phyloP scores from a whole-genome alignment of 2,113 vertebrate genomes.

The Erythrocercus mccallii region DNA sequence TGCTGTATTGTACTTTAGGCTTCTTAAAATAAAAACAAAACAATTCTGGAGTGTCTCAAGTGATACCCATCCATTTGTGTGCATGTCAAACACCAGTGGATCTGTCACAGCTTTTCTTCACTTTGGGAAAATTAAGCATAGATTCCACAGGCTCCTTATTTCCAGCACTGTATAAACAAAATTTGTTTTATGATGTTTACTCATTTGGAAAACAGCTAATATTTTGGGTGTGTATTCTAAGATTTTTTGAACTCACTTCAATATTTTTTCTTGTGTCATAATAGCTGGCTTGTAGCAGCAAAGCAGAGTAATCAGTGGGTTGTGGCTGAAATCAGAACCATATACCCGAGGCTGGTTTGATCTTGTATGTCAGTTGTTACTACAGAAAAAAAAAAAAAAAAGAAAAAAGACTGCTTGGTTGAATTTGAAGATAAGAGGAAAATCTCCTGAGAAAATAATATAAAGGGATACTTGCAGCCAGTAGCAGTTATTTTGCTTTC shows the following conservation, averaged over 20 bases:
- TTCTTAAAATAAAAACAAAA: neutral
- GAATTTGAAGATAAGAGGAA: neutral
- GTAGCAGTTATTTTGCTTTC: neutral
- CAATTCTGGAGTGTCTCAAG: neutral
- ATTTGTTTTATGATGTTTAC: neutral
- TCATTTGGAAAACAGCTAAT: slow-evolving; percentile 19
- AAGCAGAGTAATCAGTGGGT: neutral
- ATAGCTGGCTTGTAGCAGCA: neutral
- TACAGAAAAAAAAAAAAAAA: neutral
- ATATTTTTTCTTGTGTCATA: slow-evolving; percentile 19
- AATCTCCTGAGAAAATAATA: neutral
- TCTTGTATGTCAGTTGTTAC: neutral
- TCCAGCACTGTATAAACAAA: slow-evolving; percentile 8
- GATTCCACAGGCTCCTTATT: neutral
- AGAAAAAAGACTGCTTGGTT: neutral
- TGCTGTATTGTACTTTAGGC: neutral
- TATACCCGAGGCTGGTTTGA: neutral
- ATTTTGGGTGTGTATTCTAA: neutral
- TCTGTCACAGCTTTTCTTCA: neutral
- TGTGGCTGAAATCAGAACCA: slow-evolving; percentile 29
- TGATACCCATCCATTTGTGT: neutral
- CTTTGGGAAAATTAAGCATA: neutral
- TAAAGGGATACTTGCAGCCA: neutral
- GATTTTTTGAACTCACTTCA: slow-evolving; percentile 10
- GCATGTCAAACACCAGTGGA: neutral